Percentiles rank a stretch among this genome's conserved stretches.
These are phyloP conservation scores for Drosophila paucipuncta DNA, from an alignment of 2,888 invertebrate genomes.

Conservation along the genomic window DNA sequence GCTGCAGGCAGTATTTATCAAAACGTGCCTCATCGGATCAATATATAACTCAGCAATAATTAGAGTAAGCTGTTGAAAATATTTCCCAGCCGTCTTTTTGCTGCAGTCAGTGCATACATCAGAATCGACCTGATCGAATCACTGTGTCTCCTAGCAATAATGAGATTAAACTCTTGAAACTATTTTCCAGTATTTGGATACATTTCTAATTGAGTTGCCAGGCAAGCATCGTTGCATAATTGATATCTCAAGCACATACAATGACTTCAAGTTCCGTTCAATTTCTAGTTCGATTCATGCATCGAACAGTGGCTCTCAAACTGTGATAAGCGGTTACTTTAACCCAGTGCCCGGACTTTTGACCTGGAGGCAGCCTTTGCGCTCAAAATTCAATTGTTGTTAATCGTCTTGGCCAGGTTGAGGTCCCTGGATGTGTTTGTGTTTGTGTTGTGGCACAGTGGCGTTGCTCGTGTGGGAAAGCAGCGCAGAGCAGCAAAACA, in stretches of 20 bases:
- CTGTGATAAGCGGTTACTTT: conserved; percentile 2
- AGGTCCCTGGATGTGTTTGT: conserved; percentile 17
- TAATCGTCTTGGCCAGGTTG: conserved; percentile 67
- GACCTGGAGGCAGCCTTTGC: not conserved
- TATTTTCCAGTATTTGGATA: not conserved
- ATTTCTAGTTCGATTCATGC: conserved; percentile 2
- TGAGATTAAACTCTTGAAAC: not conserved
- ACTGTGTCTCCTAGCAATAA: no score
- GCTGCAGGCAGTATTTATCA: not conserved
- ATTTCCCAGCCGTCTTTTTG: no score
- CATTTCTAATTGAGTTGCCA: not conserved
- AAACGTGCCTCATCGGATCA: no score
- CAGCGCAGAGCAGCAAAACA: conserved; percentile 30
- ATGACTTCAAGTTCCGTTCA: not conserved
- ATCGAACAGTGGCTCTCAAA: conserved; percentile 11
- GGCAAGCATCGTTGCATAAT: not conserved
- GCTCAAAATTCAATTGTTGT: conserved; percentile 74
- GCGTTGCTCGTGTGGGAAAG: conserved; percentile 18
- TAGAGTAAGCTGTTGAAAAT: no score
- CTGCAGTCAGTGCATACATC: no score
- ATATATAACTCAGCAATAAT: no score
- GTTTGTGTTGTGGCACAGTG: conserved; percentile 12
- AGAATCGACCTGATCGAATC: no score
- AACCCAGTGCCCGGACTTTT: not conserved
- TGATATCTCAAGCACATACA: not conserved